These are phyloP conservation scores for Ataeniobius toweri DNA, from an alignment of 2,797 vertebrate species.

Conservation along the genomic window DNA sequence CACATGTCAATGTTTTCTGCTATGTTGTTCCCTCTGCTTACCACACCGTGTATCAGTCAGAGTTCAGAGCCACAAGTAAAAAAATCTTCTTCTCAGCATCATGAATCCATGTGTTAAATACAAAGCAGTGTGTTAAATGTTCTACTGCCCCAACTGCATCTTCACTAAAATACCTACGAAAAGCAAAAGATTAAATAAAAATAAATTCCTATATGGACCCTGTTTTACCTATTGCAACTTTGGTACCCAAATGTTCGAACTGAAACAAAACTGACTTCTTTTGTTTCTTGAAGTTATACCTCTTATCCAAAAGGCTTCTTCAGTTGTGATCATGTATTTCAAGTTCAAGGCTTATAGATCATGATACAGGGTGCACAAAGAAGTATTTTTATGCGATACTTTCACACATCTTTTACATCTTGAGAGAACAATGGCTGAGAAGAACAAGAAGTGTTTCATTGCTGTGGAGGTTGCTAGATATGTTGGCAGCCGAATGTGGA, in stretches of 20 bases:
- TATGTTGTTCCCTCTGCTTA: not conserved
- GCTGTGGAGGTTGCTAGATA: no score
- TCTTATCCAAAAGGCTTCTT: not conserved
- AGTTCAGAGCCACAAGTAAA: slow-evolving; percentile 1
- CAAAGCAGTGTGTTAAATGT: not conserved
- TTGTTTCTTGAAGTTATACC: not conserved
- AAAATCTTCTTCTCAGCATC: not conserved
- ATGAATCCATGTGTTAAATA: not conserved
- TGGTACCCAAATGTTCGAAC: not conserved
- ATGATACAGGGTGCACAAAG: not conserved
- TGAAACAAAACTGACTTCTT: not conserved
- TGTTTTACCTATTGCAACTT: not conserved
- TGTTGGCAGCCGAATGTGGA: no score
- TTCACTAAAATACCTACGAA: no score
- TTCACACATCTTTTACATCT: no score
- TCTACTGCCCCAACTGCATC: not conserved
- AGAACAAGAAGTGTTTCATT: no score
- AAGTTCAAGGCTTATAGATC: not conserved
- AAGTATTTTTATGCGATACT: not conserved
- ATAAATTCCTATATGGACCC: not conserved
- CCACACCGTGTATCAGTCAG: not conserved
- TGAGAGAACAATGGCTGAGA: no score
- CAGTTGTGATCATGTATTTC: not conserved
- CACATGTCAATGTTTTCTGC: slow-evolving; percentile 1
- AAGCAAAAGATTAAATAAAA: no score